Evolutionary conservation across 2,888 invertebrate species (phyloP).

Genomic region (Acanthosepion pharaonis): DNA sequence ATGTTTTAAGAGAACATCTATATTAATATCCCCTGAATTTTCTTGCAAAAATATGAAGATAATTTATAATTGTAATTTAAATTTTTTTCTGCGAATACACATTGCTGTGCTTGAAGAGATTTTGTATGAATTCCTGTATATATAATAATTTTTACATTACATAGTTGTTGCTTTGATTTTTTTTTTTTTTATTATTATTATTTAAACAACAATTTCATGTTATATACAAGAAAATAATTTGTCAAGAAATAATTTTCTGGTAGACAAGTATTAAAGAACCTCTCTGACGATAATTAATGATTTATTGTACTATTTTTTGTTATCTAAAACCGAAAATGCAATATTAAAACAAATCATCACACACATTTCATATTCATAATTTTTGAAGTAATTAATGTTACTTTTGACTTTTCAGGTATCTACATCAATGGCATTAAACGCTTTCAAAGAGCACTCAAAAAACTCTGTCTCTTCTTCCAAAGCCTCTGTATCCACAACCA

Average conservation of each 20-base stretch:
- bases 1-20: background rate
- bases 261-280: background rate
- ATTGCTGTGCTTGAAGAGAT: too few species aligned
- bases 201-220: too few species aligned
- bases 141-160: too few species aligned
- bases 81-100: too few species aligned
- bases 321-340: background rate
- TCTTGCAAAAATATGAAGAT: background rate
- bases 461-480: conserved; percentile 46
- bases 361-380: background rate
- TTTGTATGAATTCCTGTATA: too few species aligned
- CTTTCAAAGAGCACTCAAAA: conserved; percentile 43
- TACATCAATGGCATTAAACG: background rate
- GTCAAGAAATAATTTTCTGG: too few species aligned
- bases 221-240: too few species aligned
- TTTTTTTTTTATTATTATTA: too few species aligned
- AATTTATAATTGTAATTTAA: background rate
- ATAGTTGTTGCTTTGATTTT: too few species aligned
- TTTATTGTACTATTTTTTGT: background rate
- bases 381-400: background rate
- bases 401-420: conserved; percentile 24
- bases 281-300: background rate
- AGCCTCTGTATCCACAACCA: conserved; percentile 5
- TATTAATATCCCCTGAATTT: background rate
- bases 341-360: background rate